Evolutionary conservation across 2,113 vertebrate species (phyloP), one percentile per base, ranked within the genome.

Genomic region (Pelecanus crispus): DNA sequence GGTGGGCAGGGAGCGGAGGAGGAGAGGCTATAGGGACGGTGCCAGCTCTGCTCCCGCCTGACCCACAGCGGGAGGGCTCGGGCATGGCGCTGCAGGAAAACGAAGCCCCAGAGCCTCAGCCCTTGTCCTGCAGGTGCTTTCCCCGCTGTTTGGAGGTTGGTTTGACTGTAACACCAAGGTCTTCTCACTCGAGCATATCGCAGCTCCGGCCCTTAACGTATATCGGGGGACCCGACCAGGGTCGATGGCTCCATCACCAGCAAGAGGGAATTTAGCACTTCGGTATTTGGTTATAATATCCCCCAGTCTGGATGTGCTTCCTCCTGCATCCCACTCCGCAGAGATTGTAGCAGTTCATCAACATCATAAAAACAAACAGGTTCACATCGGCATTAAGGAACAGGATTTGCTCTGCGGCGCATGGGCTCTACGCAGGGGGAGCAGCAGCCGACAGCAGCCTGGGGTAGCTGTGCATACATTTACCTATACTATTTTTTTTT

Each of bases 401-500:
- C 25, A 11, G 77, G 89, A 21, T 7, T 75, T 81, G 44, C 63
- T 11, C 20, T 25, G 36, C 16, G 11, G 24, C 3, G 47, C 22
- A 2, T 49, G 36, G 71, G 83, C 82, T 81, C 61, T 66, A 65
- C 28, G 11, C 18, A 5, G 1, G 9, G 78, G 86, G 71, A 86
- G 21, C 67, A 36, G 62, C 14, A 22, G 44, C 89, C 42, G 53
- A 24, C 40, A n/a, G 58, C 72, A 82, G 78, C 87, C 86, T 53
- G 88, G 82, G 62, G 52, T 62, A 71, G 44, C 86, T 32, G 34
- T 91, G 65, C 96, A 45, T 94, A 62, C 67, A 81, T 98, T 98
- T 95, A 98, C 98, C 96, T 96, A 38, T 93, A 93, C 96, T 97
- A 2, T 97, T 95, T 97, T 96, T 24, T 45, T 45, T 96, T 97